Conservation (phyloP, 2,113 vertebrate species). For the Paramormyrops kingsleyae region DNA sequence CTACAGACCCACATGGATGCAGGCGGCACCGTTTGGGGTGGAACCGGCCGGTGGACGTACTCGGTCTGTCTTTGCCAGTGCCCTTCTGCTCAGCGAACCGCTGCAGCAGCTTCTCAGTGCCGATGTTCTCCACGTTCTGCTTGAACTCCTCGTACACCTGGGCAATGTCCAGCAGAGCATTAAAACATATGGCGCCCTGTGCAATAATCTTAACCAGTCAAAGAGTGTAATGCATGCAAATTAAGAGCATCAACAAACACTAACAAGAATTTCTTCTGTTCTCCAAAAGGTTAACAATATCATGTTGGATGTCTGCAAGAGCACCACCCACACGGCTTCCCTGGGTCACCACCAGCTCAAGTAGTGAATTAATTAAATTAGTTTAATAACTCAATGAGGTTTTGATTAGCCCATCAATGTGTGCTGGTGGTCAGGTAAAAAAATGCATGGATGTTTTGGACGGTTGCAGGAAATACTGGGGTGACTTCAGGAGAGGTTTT, state of each 20-base stretch:
- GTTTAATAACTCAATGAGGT: background rate
- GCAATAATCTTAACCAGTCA: background rate
- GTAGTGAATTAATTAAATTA: background rate
- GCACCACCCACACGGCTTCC: background rate
- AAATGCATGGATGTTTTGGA: background rate
- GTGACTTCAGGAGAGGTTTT: background rate
- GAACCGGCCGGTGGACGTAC: conserved; percentile 44
- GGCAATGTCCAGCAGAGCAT: background rate
- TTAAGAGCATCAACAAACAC: background rate
- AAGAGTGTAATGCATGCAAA: background rate
- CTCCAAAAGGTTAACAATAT: background rate
- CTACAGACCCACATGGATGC: background rate
- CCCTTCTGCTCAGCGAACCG: conserved; percentile 84
- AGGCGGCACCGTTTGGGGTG: background rate
- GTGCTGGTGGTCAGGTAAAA: background rate
- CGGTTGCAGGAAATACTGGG: background rate
- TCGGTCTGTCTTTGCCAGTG: conserved; percentile 80
- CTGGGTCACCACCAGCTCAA: background rate
- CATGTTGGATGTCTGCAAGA: background rate
- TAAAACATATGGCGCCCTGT: background rate
- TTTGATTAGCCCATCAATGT: background rate
- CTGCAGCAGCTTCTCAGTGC: conserved; percentile 75
- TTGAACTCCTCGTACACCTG: conserved; percentile 95
- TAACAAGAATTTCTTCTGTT: background rate
- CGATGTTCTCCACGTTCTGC: conserved; percentile 91